A percentile compares a stretch with the other conserved stretches of the same genome.
phyloP scores from a whole-genome alignment of 2,888 invertebrate species.

The Seira ritae region DNA sequence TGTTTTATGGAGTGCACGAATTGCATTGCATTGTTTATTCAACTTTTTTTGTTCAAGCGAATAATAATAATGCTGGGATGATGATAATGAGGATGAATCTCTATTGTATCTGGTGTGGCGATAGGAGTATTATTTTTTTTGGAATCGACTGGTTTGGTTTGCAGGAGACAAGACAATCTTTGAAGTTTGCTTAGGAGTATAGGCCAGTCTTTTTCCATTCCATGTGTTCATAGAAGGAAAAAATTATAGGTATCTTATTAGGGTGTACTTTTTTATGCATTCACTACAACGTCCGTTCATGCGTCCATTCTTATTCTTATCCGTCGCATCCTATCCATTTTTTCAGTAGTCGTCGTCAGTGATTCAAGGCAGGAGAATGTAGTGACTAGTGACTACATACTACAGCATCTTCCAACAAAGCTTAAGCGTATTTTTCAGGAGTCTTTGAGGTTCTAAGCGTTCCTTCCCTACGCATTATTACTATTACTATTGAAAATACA shows the following conservation, averaged over 20 bases:
- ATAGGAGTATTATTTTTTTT: background rate
- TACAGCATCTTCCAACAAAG: background rate
- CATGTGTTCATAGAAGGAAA: conserved; percentile 10
- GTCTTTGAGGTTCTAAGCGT: background rate
- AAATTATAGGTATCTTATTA: conserved; percentile 11
- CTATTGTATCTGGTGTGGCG: background rate
- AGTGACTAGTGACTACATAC: too few relatives aligned
- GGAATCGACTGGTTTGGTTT: background rate
- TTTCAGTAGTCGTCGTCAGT: conserved; percentile 12
- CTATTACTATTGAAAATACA: background rate
- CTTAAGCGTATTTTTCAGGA: background rate
- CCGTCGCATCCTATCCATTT: conserved; percentile 7
- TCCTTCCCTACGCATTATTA: too few relatives aligned
- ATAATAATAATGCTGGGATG: background rate
- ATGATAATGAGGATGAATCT: conserved; percentile 1
- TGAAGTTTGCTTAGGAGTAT: background rate
- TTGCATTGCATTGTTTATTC: too few relatives aligned
- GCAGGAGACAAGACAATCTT: background rate
- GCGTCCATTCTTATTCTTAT: conserved; percentile 6
- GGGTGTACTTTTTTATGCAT: background rate
- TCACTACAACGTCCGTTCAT: conserved; percentile 13
- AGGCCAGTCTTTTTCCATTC: background rate
- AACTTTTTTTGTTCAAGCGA: too few relatives aligned
- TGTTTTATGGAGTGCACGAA: too few relatives aligned
- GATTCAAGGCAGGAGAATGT: conserved; percentile 1